These are phyloP conservation scores for Muntiacus muntjak DNA, from an alignment of 2,113 vertebrate species.

Conservation along the genomic window DNA sequence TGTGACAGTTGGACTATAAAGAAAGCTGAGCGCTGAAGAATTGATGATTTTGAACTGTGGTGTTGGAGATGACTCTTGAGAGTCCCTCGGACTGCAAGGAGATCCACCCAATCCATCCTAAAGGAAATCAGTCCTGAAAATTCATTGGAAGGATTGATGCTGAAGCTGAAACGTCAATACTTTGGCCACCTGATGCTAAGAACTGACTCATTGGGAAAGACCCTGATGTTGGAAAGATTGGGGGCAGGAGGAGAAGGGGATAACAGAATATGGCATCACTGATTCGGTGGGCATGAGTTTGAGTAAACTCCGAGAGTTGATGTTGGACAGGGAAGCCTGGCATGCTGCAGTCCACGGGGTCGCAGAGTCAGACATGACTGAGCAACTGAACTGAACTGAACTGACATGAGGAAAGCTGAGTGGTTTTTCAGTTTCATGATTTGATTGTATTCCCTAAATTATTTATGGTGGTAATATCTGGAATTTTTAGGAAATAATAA, in stretches of 20 bases:
- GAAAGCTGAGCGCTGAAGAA: rapidly evolving
- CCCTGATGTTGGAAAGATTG: background rate
- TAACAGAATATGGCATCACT: background rate
- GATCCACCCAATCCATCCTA: background rate
- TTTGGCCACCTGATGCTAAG: background rate
- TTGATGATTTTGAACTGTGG: background rate
- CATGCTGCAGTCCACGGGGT: background rate
- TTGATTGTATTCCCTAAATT: background rate
- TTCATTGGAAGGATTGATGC: background rate
- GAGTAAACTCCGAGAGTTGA: rapidly evolving
- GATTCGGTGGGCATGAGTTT: background rate
- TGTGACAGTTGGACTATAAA: background rate
- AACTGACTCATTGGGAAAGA: background rate
- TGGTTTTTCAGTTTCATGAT: background rate
- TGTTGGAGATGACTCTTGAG: background rate
- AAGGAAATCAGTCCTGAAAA: background rate
- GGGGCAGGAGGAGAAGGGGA: background rate
- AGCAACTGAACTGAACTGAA: background rate
- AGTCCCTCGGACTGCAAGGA: background rate
- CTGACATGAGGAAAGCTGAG: background rate
- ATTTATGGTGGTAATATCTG: background rate
- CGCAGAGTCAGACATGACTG: background rate
- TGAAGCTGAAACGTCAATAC: background rate
- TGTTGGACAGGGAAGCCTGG: background rate
- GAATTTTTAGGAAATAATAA: background rate